phyloP scores from a whole-genome alignment of 2,888 invertebrate species.

The Neocrepidodera transversa region DNA sequence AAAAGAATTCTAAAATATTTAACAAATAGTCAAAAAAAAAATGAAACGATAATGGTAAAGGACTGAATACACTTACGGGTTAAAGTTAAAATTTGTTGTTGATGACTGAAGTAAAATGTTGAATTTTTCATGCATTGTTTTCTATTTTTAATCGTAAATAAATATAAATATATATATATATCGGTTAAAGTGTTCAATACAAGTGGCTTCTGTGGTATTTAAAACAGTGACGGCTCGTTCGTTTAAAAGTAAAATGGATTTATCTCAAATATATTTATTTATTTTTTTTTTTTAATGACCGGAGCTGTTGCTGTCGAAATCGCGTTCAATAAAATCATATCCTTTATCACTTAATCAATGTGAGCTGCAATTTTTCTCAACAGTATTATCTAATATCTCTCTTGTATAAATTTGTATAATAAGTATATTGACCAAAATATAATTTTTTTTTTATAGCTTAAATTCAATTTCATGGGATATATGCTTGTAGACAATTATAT shows the following conservation, averaged over 20 bases:
- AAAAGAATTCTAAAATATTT: too few relatives aligned
- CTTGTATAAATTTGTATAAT: slow-evolving; percentile 40
- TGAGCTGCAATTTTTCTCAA: slow-evolving; percentile 46
- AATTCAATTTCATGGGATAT: slow-evolving; percentile 10
- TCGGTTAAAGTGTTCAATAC: slow-evolving; percentile 48
- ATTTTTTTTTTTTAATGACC: too few relatives aligned
- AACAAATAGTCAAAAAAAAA: too few relatives aligned
- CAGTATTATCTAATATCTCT: slow-evolving; percentile 49
- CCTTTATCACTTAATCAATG: slow-evolving; percentile 45
- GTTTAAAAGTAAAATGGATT: too few relatives aligned
- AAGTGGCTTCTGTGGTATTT: slow-evolving; percentile 45
- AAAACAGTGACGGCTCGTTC: slow-evolving; percentile 25
- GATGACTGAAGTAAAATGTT: slow-evolving; percentile 36
- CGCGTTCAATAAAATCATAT: slow-evolving; percentile 42
- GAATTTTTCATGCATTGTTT: slow-evolving; percentile 28
- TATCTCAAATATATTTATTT: too few relatives aligned
- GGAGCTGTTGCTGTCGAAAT: slow-evolving; percentile 23
- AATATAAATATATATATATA: slow-evolving; percentile 14
- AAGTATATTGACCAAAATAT: slow-evolving; percentile 43
- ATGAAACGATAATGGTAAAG: too few relatives aligned
- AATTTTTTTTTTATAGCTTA: slow-evolving; percentile 29
- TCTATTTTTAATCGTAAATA: slow-evolving; percentile 28
- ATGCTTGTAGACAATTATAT: slow-evolving; percentile 20
- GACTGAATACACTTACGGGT: slow-evolving; percentile 33
- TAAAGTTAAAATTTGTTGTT: slow-evolving; percentile 35